phyloP scores from a whole-genome alignment of 2,113 vertebrate genomes.

The Macquaria ambigua region DNA sequence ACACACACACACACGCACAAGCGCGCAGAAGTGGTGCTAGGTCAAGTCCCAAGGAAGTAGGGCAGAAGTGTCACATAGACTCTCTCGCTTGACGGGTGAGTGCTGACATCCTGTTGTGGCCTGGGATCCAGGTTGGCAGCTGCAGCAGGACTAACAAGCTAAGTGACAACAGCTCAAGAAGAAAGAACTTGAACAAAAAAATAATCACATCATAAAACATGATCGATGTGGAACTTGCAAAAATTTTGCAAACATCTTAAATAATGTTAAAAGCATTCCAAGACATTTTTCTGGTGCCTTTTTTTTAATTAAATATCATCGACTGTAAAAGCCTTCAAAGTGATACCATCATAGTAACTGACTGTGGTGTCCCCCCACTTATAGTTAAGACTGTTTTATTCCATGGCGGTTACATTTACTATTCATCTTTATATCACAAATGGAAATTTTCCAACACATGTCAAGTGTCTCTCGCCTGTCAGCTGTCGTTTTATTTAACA shows the following conservation, averaged over 20 bases:
- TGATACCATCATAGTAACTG: slow-evolving; percentile 6
- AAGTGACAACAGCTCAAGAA: slow-evolving; percentile 34
- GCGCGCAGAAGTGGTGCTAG: slow-evolving; percentile 10
- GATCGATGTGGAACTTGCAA: background rate
- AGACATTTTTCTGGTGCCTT: background rate
- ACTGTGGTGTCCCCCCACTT: background rate
- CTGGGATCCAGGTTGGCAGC: slow-evolving; percentile 57
- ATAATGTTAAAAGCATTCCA: background rate
- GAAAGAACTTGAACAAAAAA: background rate
- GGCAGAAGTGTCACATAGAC: slow-evolving; percentile 70
- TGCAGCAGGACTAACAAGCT: slow-evolving; percentile 45
- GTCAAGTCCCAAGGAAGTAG: slow-evolving; percentile 69
- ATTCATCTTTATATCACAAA: slow-evolving; percentile 51
- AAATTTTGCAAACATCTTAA: background rate
- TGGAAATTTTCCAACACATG: slow-evolving; percentile 20
- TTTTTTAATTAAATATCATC: background rate
- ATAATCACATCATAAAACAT: background rate
- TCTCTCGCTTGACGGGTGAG: slow-evolving; percentile 60
- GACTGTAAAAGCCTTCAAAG: too few species aligned
- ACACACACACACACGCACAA: background rate
- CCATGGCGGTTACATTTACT: background rate
- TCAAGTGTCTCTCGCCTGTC: slow-evolving; percentile 44
- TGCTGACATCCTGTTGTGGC: slow-evolving; percentile 55
- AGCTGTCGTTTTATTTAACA: slow-evolving; percentile 48
- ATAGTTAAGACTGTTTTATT: background rate